Evolutionary conservation across 2,888 invertebrate species (phyloP).

Genomic region (Drosophila infuscata): DNA sequence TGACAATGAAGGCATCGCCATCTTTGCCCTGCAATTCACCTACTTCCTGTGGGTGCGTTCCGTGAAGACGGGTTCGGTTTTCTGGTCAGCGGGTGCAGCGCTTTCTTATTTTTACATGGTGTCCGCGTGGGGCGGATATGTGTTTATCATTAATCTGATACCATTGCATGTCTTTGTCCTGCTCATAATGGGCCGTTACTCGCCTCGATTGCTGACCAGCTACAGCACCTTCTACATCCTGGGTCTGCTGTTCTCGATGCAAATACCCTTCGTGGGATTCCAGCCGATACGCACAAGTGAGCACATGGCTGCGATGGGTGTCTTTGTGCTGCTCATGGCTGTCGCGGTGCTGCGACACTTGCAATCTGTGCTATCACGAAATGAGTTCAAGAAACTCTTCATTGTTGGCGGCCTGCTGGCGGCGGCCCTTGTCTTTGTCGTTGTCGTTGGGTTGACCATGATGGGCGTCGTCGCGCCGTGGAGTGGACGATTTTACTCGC

Average conservation of each 20-base stretch:
- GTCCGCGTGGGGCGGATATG: slow-evolving; percentile 99
- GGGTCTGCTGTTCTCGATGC: slow-evolving; percentile 98
- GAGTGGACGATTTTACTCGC: slow-evolving; percentile 95
- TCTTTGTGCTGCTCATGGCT: slow-evolving; percentile 96
- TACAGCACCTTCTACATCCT: slow-evolving; percentile 99
- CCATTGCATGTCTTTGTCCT: slow-evolving; percentile 98
- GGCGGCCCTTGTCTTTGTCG: slow-evolving; percentile 92
- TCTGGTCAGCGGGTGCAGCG: slow-evolving; percentile 97
- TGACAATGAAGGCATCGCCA: slow-evolving; percentile 99
- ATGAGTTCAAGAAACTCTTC: slow-evolving; percentile 95
- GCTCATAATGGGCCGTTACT: slow-evolving; percentile 97
- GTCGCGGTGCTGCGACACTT: slow-evolving; percentile 94
- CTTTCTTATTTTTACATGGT: slow-evolving; percentile 99
- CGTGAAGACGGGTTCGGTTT: slow-evolving; percentile 98
- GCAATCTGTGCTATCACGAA: slow-evolving; percentile 93
- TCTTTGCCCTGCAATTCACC: slow-evolving; percentile 99
- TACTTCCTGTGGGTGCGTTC: slow-evolving; percentile 99
- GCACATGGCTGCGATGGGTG: slow-evolving; percentile 99
- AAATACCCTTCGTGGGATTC: slow-evolving; percentile 98
- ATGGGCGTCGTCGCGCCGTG: slow-evolving; percentile 97
- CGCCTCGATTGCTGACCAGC: slow-evolving; percentile 95
- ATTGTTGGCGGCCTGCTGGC: slow-evolving; percentile 91
- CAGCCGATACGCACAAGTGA: slow-evolving; percentile 99
- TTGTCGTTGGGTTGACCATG: slow-evolving; percentile 96
- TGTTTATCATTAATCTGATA: slow-evolving; percentile 99